Evolutionary conservation across 1,140 invertebrate genomes (phyloP).

Genomic region (Danaus plexippus): DNA sequence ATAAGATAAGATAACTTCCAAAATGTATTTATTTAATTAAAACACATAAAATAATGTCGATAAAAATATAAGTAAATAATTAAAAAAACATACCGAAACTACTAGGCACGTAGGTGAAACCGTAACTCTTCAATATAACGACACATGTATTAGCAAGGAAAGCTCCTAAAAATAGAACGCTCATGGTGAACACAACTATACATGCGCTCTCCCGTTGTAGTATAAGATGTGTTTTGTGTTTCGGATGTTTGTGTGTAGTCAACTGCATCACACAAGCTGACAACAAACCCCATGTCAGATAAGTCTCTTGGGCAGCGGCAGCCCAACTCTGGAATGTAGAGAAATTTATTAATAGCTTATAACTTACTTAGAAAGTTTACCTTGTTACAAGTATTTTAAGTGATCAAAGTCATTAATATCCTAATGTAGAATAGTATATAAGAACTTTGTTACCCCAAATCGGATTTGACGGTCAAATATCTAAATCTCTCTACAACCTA

Average conservation of each 20-base stretch:
- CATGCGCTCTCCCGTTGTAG: constrained; percentile 84
- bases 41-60: too few relatives aligned
- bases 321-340: constrained; percentile 80
- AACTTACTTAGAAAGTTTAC: too few relatives aligned
- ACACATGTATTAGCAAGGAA: constrained; percentile 87
- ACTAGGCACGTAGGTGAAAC: constrained; percentile 82
- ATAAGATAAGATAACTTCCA: too few relatives aligned
- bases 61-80: not conserved
- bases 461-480: too few relatives aligned
- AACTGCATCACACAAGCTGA: constrained; percentile 88
- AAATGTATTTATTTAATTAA: too few relatives aligned
- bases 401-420: too few relatives aligned
- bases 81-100: constrained; percentile 82
- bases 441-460: too few relatives aligned
- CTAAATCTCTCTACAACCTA: too few relatives aligned
- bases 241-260: constrained; percentile 76
- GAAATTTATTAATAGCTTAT: too few relatives aligned
- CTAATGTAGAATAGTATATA: too few relatives aligned
- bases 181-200: constrained; percentile 83
- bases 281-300: constrained; percentile 91
- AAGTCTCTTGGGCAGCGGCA: constrained; percentile 88
- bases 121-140: constrained; percentile 79
- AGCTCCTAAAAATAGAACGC: constrained; percentile 80
- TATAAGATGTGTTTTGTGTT: constrained; percentile 75
- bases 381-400: too few relatives aligned